Base-by-base conservation (phyloP, 2,113 vertebrate species). In the Anguilla rostrata region DNA sequence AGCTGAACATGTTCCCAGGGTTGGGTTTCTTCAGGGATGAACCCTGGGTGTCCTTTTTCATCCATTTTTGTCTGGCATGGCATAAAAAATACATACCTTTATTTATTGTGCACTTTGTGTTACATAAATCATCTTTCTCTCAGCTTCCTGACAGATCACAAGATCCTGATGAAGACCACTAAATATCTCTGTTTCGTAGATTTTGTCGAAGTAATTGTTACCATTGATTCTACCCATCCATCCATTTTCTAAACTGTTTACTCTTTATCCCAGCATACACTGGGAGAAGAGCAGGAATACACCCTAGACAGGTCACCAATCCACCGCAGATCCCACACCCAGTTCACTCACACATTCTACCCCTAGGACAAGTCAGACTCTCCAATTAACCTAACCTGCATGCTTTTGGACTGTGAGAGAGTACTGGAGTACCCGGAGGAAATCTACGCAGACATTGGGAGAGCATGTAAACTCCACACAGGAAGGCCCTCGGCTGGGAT, bases 151-250 rank as follows among this genome's bases (percentile, higher is more conserved):
- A 80, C 34, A 57, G 90, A 89, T 92, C 92, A 93, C 94, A 94
- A 91, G 92, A 92, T 93, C 92, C 86, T 87, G 87, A 91, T 91
- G 87, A 94, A 93, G 93, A 94, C 93, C 93, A 92, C 90, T 92
- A 93, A 94, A 94, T 91, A 96, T 94, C 91, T 91, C 91, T 93
- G 93, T 95, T 96, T 94, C 93, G 93, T 91, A 92, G 93, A 93
- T 91, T 92, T 93, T 92, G 93, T 96, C 94, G 92, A 96, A 96
- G 93, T 88, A 93, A 96, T 96, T 93, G 95, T 96, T 96, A 96
- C 90, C 88, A 91, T 90, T 92, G 92, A 96, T 95, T 95, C 49
- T 9, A 46, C 9, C 43, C 49, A 53, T 53, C 49, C 49, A 53
- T 53, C 49, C 49, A 53, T 53, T 53, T 53, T 14, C 49, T 9